These are phyloP conservation scores for Helicoverpa armigera DNA, from an alignment of 1,140 invertebrate genomes.

Conservation along the genomic window DNA sequence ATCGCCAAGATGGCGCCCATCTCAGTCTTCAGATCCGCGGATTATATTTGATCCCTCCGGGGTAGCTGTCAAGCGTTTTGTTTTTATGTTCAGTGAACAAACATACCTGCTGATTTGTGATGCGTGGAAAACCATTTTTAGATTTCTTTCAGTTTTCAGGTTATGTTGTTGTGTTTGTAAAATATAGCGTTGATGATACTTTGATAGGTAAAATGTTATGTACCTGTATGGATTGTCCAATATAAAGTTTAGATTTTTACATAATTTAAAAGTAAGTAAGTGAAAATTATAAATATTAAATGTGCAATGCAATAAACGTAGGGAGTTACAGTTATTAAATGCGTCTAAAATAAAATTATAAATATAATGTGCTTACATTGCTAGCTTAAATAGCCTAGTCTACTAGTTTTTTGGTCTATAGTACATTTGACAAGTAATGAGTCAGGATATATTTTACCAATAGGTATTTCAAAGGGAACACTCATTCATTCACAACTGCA, in stretches of 20 bases:
- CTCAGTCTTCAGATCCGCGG: background rate
- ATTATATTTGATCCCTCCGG: slow-evolving; percentile 28
- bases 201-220: background rate
- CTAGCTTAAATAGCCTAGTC: too few species aligned
- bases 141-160: too few species aligned
- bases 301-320: too few species aligned
- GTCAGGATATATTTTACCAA: too few species aligned
- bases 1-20: slow-evolving; percentile 11
- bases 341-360: too few species aligned
- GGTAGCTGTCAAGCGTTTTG: slow-evolving; percentile 25
- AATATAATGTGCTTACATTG: too few species aligned
- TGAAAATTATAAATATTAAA: too few species aligned
- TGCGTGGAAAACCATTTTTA: background rate
- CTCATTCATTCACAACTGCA: background rate
- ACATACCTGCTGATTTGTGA: background rate
- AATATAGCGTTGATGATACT: background rate
- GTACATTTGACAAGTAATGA: too few species aligned
- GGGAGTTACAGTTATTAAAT: too few species aligned
- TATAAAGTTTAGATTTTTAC: background rate
- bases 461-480: too few species aligned
- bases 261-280: too few species aligned
- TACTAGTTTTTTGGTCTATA: too few species aligned
- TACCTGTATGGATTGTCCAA: background rate
- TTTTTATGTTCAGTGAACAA: slow-evolving; percentile 20
- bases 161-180: background rate